Percentiles rank a stretch among this genome's conserved stretches.
Conservation (phyloP, 2,113 vertebrate genomes). For the Okapia johnstoni region DNA sequence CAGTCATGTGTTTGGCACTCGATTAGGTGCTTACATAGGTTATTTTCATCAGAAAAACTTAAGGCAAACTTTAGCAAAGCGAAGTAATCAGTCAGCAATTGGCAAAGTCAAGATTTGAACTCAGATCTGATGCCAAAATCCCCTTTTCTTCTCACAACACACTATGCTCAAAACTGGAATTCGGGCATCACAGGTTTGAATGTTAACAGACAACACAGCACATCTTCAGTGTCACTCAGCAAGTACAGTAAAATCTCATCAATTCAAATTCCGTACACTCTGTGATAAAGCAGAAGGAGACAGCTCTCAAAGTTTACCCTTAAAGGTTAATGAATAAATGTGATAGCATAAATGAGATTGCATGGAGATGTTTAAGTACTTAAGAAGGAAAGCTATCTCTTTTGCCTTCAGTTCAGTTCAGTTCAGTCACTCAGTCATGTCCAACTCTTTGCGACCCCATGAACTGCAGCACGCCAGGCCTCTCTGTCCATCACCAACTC, state of each 20-base stretch:
- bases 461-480: too few species aligned
- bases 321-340: constrained; percentile 33
- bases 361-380: neutral
- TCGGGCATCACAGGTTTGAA: neutral
- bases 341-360: neutral
- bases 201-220: neutral
- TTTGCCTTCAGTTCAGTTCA: neutral
- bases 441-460: too few species aligned
- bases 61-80: neutral
- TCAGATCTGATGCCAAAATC: constrained; percentile 22
- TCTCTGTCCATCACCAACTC: too few species aligned
- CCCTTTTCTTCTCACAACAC: neutral
- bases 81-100: neutral
- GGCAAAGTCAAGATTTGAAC: constrained; percentile 38
- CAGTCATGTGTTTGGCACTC: neutral
- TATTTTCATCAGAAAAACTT: neutral
- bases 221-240: constrained; percentile 2
- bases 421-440: too few species aligned
- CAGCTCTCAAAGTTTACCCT: neutral
- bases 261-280: constrained; percentile 24
- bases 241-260: constrained; percentile 62
- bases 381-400: neutral
- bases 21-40: neutral
- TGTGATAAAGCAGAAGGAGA: neutral
- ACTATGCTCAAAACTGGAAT: constrained; percentile 1